Base-by-base conservation (phyloP, 2,797 vertebrate species). In the Podargus strigoides region DNA sequence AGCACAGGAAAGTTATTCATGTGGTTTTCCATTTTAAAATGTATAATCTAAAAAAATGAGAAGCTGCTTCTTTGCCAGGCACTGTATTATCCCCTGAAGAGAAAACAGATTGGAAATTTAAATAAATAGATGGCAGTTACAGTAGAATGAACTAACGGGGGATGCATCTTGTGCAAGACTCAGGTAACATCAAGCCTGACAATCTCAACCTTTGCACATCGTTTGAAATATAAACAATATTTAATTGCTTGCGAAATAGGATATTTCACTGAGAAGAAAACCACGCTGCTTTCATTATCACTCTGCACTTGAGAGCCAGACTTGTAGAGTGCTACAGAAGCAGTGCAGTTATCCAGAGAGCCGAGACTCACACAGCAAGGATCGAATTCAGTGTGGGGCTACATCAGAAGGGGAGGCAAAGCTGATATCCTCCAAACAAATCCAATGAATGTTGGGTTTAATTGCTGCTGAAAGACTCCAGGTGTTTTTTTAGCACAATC, bases 61-160 rank as follows among this genome's bases (percentile, higher is more conserved):
- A 96, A 95, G 72, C 87, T 79, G 74, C 66, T 91, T 90, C 89
- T 95, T 95, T 97, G 86, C 96, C 96, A 97, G 94, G 89, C 90
- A 88, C 80, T 59, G 49, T 95, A 96, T 93, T 96, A 98, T 98
- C 96, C 97, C 97, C 97, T 90, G 91, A 97, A 97, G 95, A 98
- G 96, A 96, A 96, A 97, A 95, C 97, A 98, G 97, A 97, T 97
- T 97, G 97, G 94, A 97, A 97, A 97, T 97, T 96, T 97, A 97
- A 97, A 97, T 97, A 97, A 97, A 96, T 97, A 96, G 96, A 96
- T 94, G 92, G 89, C 94, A 96, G 94, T 96, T 96, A 94, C 82
- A 96, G 92, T 90, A 95, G 93, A 95, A 84, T 85, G 93, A 97
- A 91, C 96, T 96, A 96, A 95, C 94, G 36, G 6, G 89, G 91